Evolutionary conservation across 2,113 vertebrate species (phyloP), one percentile per base, ranked within the genome.

Genomic region (Suricata suricatta): DNA sequence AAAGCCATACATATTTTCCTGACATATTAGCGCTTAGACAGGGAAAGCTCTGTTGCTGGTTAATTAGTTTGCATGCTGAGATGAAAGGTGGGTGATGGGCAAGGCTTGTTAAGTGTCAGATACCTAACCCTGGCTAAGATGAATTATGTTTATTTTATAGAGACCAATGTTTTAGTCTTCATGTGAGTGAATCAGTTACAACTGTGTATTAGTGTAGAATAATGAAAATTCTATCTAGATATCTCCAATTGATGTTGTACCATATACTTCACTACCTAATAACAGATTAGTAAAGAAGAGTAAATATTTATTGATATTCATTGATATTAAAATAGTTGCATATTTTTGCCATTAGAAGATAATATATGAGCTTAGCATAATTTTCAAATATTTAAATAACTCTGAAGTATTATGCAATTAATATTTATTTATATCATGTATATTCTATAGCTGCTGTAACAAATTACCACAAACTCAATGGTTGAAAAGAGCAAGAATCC

Each of bases 31-130:
- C 52, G 11, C 27, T 97, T 79, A 17, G n/a, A 35, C 47, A 83
- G 87, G 83, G 80, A 97, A 94, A 44, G 64, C 44, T 14, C 38
- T 88, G 2, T 4, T 38, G 27, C 91, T 44, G 76, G 64, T 77
- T 98, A 93, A 97, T 95, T 84, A 96, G 88, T 72, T 95, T 90
- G 68, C 96, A 95, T 77, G 72, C 93, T 96, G 98, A 84, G 96
- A 94, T 91, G 86, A 95, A 96, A 96, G 57, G 33, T 68, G 7
- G 29, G 16, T 86, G 95, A 93, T 19, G 60, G 92, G 63, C 72
- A 86, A 96, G 74, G 50, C 92, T 95, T 68, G 68, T 71, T 93
- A 85, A 77, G 44, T 92, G 93, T 57, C 80, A 79, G 64, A 15
- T 89, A 85, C 7, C 33, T 93, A 19, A 25, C 41, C 17, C 82